Percentiles rank a stretch among this genome's conserved stretches.
Evolutionary conservation across 2,888 invertebrate species (phyloP).

Genomic region (Bursaphelenchus okinawaensis): DNA sequence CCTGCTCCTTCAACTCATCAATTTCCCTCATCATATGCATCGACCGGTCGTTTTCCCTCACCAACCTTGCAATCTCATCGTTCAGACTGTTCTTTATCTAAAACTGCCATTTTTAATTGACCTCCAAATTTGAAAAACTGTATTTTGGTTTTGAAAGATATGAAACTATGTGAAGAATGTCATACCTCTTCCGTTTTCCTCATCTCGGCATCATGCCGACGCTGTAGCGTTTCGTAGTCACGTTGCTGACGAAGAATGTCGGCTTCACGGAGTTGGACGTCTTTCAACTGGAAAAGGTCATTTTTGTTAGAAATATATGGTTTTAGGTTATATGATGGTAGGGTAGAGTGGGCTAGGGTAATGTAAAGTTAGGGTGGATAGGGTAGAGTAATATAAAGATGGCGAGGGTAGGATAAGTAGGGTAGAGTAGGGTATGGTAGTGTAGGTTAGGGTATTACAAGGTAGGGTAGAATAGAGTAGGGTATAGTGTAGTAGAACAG

Average conservation of each 20-base stretch:
- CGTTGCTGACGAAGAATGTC: conserved; percentile 11
- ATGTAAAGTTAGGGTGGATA: too few relatives aligned
- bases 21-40: conserved; percentile 9
- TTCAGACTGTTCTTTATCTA: conserved; percentile 19
- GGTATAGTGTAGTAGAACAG: too few relatives aligned
- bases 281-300: conserved; percentile 11
- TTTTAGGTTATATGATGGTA: too few relatives aligned
- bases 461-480: too few relatives aligned
- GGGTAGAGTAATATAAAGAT: too few relatives aligned
- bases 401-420: too few relatives aligned
- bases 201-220: conserved; percentile 16
- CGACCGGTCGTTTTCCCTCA: conserved; percentile 16
- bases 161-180: not conserved
- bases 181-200: conserved; percentile 20
- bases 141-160: not conserved
- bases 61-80: conserved; percentile 16
- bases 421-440: too few relatives aligned
- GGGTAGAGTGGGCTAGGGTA: too few relatives aligned
- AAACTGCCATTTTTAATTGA: not conserved
- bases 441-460: too few relatives aligned
- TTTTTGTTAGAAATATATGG: too few relatives aligned
- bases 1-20: conserved; percentile 5
- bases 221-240: conserved; percentile 9
- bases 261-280: conserved; percentile 18
- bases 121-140: not conserved